A percentile compares a stretch with the other conserved stretches of the same genome.
Conservation (phyloP, 2,113 vertebrate species). For the Gobius niger region DNA sequence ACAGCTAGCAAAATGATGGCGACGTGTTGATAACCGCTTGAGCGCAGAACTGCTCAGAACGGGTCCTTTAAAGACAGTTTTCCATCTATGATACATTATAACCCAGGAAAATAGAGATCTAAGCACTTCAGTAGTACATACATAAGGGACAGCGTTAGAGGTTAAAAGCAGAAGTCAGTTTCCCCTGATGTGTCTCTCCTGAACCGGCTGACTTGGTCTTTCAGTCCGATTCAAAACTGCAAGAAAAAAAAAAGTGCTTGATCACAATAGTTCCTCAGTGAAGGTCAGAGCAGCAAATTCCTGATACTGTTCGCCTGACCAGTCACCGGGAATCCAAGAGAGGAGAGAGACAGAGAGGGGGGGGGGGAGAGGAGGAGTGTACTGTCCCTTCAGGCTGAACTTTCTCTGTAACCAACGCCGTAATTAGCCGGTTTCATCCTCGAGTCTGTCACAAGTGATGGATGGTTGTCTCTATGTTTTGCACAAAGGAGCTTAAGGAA, state of each 20-base stretch:
- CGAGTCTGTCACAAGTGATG: conserved; percentile 6
- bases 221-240: conserved; percentile 51
- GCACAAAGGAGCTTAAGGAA: not conserved
- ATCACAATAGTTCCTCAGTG: conserved; percentile 53
- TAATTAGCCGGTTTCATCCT: conserved; percentile 57
- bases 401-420: conserved; percentile 56
- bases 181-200: too few relatives aligned
- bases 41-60: too few relatives aligned
- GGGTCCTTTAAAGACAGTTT: too few relatives aligned
- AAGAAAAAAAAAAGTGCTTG: conserved; percentile 38
- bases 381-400: conserved; percentile 31
- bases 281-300: conserved; percentile 77
- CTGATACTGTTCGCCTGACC: conserved; percentile 72
- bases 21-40: too few relatives aligned
- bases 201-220: conserved; percentile 9
- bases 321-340: conserved; percentile 75
- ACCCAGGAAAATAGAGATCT: too few relatives aligned
- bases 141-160: too few relatives aligned
- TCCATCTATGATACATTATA: too few relatives aligned
- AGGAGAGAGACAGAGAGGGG: conserved; percentile 51
- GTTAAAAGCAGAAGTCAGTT: too few relatives aligned
- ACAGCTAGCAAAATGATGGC: too few relatives aligned
- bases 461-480: not conserved
- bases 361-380: conserved; percentile 11
- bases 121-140: too few relatives aligned